Evolutionary conservation across 2,888 invertebrate species (phyloP), one percentile per base, ranked within the genome.

Genomic region (Amiota minor): DNA sequence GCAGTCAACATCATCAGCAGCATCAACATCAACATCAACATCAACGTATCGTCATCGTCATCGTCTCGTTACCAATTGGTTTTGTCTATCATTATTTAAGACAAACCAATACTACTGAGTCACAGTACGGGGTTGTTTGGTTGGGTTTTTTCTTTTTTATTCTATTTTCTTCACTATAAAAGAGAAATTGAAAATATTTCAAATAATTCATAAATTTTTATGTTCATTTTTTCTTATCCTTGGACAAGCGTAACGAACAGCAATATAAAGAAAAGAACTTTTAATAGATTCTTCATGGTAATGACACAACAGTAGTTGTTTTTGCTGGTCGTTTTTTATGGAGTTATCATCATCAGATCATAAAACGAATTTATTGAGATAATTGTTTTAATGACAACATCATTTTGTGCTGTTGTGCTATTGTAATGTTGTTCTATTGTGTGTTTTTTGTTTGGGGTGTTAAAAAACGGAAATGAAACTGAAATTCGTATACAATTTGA

Each of bases 191-290:
- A 83, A 84, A 86, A 84, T 83, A 81, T 84, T 83, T 86, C 73
- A 81, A 81, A 84, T 86, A 86, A 83, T 86, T 83, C 86, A 83
- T 84, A 81, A 78, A 83, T 81, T 84, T 84, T 83, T 84, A 83
- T 86, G 81, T 76, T 69, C 70, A 59, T 62, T 72, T 70, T 70
- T 59, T 64, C 46, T 70, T 70, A 71, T 73, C 16, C 18, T 46
- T 3, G 67, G 16, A 50, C 55, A 16, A 14, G 23, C 20, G 35
- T 23, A 46, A 35, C 35, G 35, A 35, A 35, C 35, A 35, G 35
- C 35, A 35, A 35, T 35, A 35, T 35, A 70, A 71, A 71, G 56
- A 75, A 71, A 75, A 72, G 75, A 73, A 75, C 74, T 75, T 74
- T 62, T 72, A 64, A 64, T 18, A n/a, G n/a, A 70, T 59, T 71